Percentiles rank a stretch among this genome's conserved stretches.
Evolutionary conservation across 1,140 invertebrate species (phyloP).

Genomic region (Temnothorax curvispinosus): DNA sequence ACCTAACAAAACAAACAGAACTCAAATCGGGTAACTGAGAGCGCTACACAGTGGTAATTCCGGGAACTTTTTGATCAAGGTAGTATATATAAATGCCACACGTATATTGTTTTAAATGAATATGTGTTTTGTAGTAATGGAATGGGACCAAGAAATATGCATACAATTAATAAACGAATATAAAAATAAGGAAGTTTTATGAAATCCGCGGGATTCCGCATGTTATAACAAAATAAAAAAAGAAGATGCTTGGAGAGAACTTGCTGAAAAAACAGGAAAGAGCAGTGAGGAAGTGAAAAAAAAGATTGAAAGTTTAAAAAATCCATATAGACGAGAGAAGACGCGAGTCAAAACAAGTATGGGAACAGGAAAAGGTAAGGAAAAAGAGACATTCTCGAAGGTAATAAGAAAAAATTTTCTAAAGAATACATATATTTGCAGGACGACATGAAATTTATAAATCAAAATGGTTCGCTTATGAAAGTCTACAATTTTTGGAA

Average conservation of each 20-base stretch:
- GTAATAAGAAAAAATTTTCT: neutral
- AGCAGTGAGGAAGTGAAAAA: neutral
- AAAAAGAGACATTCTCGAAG: neutral
- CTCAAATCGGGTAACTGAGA: no score
- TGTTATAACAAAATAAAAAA: neutral
- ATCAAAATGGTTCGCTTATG: neutral
- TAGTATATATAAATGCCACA: neutral
- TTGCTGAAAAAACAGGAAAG: neutral
- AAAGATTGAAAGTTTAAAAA: neutral
- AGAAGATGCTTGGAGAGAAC: neutral
- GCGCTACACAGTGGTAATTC: no score
- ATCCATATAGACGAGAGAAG: neutral
- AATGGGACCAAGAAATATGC: neutral
- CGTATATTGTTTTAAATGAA: neutral
- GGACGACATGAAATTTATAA: constrained; percentile 7
- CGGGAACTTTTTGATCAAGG: no score
- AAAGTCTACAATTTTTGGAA: neutral
- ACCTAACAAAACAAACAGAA: no score
- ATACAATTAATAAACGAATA: neutral
- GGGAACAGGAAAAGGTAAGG: neutral
- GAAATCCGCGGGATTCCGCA: neutral
- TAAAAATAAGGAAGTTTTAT: neutral
- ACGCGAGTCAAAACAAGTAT: neutral
- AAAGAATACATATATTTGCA: neutral
- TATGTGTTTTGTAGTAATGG: neutral